Base-by-base conservation (phyloP, 2,797 vertebrate genomes). In the Furcifer pardalis region DNA sequence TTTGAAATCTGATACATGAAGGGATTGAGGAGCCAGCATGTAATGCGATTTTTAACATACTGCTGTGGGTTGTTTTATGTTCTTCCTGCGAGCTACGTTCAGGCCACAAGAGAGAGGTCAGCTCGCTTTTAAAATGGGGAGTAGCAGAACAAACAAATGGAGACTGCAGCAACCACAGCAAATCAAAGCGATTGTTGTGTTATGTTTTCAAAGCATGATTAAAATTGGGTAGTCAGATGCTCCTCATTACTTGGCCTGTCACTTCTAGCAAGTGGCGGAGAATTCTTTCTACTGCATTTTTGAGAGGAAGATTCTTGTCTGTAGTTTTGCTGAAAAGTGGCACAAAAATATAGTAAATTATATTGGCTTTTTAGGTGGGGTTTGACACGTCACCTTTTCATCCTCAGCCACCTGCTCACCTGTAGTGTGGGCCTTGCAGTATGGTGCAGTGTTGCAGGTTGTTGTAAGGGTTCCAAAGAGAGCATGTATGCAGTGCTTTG, bases 81-180 rank as follows among this genome's bases (percentile, higher is more conserved):
- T 80, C 83, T 19, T 32, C 65, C 3, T 1, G 5, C 23, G 32
- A 49, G 32, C 7, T 49, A 23, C 32, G 19, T 52, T 40, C 77
- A 59, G 32, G 42, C 52, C 23, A 35, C 1, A 0, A 5, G 25
- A 73, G 82, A 86, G 88, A 88, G 88, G 60, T 78, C 78, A 83
- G 10, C 80, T 88, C 72, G 84, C 19, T 1, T n/a, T 87, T 78
- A 68, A 56, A 35, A 3, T 30, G 62, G 8, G 0, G 77, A 72
- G 76, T 74, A 63, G 40, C 27, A 52, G 15, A 71, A 79, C 52
- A 27, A 82, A 56, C 78, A 35, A n/a, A 10, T 42, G 10, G 40
- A 2, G 27, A 5, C 9, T 27, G 40, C 37, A 71, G 23, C 37
- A 32, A 65, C 27, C 21, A 12, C 4, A 35, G 21, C 25, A 19